Evolutionary conservation across 2,113 vertebrate species (phyloP).

Genomic region (Channa argus): DNA sequence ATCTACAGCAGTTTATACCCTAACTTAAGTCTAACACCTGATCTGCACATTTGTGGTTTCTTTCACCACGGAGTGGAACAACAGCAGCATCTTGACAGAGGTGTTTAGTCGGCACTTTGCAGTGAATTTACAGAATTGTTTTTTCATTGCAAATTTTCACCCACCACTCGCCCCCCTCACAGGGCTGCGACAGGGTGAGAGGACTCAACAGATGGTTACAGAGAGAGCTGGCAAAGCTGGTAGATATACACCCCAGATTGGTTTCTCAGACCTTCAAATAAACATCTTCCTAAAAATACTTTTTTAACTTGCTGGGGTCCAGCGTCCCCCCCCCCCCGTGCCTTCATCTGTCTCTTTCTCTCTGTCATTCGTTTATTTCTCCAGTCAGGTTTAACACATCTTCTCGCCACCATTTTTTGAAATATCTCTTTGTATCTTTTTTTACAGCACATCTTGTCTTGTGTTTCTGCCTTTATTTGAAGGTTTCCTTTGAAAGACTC

Average conservation of each 20-base stretch:
- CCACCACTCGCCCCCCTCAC: conserved; percentile 15
- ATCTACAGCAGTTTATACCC: background rate
- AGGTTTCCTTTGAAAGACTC: no score
- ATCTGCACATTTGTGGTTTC: background rate
- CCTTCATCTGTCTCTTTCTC: conserved; percentile 7
- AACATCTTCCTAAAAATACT: conserved; percentile 84
- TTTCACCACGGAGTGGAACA: background rate
- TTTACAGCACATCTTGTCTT: background rate
- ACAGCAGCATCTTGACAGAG: background rate
- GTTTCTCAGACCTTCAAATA: conserved; percentile 84
- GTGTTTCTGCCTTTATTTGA: background rate
- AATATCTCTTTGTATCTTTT: background rate
- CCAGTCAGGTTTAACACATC: background rate
- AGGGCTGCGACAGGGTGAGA: conserved; percentile 68
- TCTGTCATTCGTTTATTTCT: background rate
- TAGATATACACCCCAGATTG: conserved; percentile 76
- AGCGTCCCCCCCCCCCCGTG: background rate
- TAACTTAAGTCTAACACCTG: background rate
- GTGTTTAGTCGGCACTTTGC: conserved; percentile 3
- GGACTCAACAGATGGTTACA: conserved; percentile 70
- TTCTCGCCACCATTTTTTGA: background rate
- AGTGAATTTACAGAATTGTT: conserved; percentile 37
- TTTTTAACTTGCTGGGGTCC: conserved; percentile 54
- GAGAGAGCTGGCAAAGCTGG: conserved; percentile 57
- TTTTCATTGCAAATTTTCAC: conserved; percentile 33